Conservation (phyloP, 1,140 invertebrate genomes). For the Vollenhovia emeryi region DNA sequence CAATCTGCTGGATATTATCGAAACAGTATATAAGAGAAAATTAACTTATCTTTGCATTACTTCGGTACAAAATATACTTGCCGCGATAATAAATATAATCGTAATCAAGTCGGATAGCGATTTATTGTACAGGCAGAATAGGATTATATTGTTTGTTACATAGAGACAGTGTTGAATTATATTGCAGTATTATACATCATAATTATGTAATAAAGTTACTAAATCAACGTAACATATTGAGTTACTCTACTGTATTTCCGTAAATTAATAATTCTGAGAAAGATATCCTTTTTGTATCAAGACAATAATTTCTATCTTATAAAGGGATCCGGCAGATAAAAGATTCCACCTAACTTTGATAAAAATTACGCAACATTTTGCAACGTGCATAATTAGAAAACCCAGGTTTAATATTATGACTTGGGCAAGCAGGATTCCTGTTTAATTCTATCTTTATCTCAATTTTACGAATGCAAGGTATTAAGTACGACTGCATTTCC, state of each 20-base stretch:
- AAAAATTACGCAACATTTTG: neutral
- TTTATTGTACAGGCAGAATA: neutral
- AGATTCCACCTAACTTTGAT: neutral
- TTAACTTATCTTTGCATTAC: neutral
- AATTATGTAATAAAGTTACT: neutral
- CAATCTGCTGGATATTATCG: neutral
- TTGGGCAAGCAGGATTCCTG: neutral
- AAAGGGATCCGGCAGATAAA: too few species aligned
- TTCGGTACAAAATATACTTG: neutral
- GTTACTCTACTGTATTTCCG: neutral
- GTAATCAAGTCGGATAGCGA: neutral
- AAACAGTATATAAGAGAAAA: neutral
- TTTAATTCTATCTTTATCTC: slow-evolving; percentile 2
- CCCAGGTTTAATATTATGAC: slow-evolving; percentile 9
- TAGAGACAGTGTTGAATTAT: neutral
- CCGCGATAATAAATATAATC: neutral
- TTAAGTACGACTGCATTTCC: slow-evolving; percentile 20
- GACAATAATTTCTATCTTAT: neutral
- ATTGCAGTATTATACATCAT: neutral
- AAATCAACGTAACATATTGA: neutral
- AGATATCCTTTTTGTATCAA: neutral
- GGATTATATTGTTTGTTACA: neutral
- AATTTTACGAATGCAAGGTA: slow-evolving; percentile 1
- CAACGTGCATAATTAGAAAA: neutral
- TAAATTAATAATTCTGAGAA: neutral